Base-by-base conservation (phyloP, 2,888 invertebrate genomes). In the Globia sparganii region DNA sequence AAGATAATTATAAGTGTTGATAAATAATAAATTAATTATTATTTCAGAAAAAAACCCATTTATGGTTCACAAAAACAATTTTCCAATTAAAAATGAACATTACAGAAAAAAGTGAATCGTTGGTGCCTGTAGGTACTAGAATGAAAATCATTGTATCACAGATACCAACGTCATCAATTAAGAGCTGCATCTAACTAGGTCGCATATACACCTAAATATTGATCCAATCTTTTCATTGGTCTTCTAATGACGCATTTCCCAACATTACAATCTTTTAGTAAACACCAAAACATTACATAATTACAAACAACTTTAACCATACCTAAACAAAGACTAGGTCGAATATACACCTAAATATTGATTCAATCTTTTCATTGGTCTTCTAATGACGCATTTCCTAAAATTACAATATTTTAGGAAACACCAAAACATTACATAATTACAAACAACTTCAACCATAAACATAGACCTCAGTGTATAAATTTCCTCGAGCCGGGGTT, bases 401-500 rank as follows among this genome's bases (percentile, higher is more conserved):
- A 43, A 11, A 43, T 43, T 13, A 43, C 3, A 13, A 43, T 68
- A 34, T 49, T 49, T 34, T 9, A 37, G 1, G 18, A 31, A 56
- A 21, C 64, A 43, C 13, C 5, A 74, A 67, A 62, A 28, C 25
- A 58, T 68, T 64, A 68, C 69, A 4, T 53, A 68, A 31, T 68
- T 1, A 64, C 58, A n/a, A 40, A 64, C 3, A 49, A 34, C n/a
- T 58, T 34, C 1, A 65, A 18, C 40, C 40, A 67, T 64, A 81
- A 81, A 81, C 69, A 59, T 69, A 40, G n/a, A 65, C 8, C 31
- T 46, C 11, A 64, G 62, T 67, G 59, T 72, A 84, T 82, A 81
- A 72, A 78, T 82, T 66, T 68, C 18, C 25, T 37, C 21, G 25
- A 28, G 18, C 31, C 37, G 18, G 53, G 75, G 72, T 70, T 65